Base-by-base conservation (phyloP, 2,797 vertebrate species). In the Gallinago nigripennis region DNA sequence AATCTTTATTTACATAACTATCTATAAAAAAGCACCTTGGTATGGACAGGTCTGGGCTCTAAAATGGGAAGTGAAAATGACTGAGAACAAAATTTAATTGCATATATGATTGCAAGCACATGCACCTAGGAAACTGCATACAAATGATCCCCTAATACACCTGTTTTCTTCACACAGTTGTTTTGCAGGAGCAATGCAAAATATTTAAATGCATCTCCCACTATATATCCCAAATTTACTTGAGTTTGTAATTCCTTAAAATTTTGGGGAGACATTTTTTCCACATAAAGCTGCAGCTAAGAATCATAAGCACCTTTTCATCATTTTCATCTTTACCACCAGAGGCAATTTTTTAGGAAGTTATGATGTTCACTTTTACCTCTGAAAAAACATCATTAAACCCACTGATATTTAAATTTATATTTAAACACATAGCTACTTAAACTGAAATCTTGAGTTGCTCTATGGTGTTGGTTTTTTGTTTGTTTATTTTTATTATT, bases 381-480 rank as follows among this genome's bases (percentile, higher is more conserved):
- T 43, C 64, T 54, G 7, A 64, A 85, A 58, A 63, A 28, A 21
- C 0, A 64, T 19, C 8, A 76, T 64, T 82, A 88, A 84, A 68
- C 19, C 63, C 14, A 60, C 13, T 33, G 14, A 30, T 43, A 81
- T 60, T 75, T 54, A 84, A 82, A 75, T 70, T 35, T 15, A 19
- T 66, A 39, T 51, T 72, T 90, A 35, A 87, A 63, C 12, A 24
- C 25, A 64, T 50, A 30, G 28, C 8, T 46, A 65, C 17, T 61
- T 73, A 39, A 85, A 60, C 51, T 66, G 43, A 90, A 91, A 79
- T 7, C 16, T 78, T 24, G 46, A 31, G 27, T 79, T 78, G 65
- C 27, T 72, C 39, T 63, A 0, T 28, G 4, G 5, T 43, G 9
- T 7, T 41, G 11, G 0, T 0, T 14, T 58, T 70, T 57, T 43